Evolutionary conservation across 2,113 vertebrate genomes (phyloP).

Genomic region (Balaeniceps rex): DNA sequence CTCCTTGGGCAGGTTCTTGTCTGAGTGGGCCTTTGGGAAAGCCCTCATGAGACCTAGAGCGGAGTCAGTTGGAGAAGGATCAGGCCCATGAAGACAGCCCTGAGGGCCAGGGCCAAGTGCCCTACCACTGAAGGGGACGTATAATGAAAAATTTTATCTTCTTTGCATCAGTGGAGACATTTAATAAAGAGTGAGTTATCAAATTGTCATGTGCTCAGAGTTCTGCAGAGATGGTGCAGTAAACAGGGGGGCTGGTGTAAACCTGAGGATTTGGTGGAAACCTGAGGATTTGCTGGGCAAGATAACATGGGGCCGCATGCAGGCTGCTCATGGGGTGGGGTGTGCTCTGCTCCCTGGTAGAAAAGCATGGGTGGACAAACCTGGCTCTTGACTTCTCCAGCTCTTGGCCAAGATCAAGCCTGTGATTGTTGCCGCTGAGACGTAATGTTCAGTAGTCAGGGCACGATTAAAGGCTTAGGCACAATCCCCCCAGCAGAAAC

Average conservation of each 20-base stretch:
- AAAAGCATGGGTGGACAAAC: neutral
- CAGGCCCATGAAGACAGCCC: neutral
- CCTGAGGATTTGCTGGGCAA: neutral
- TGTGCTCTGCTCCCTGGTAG: neutral
- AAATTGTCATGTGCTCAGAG: neutral
- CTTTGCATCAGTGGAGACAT: neutral
- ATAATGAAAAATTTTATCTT: neutral
- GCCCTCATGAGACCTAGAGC: neutral
- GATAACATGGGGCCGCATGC: rapidly evolving
- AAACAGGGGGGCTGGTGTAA: neutral
- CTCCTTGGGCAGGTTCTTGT: neutral
- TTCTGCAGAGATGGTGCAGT: neutral
- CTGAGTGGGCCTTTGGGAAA: neutral
- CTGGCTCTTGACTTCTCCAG: neutral
- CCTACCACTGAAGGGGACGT: neutral
- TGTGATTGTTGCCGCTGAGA: neutral
- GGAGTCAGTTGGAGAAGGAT: neutral
- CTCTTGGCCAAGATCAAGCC: neutral
- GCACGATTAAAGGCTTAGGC: neutral
- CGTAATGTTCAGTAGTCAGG: rapidly evolving
- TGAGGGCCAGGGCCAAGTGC: neutral
- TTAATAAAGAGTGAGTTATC: neutral
- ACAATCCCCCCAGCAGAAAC: neutral
- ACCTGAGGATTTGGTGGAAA: neutral
- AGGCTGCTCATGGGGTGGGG: neutral